These are phyloP conservation scores for Actinernus sp. DNA, from an alignment of 92 coral and sea anemone species.

Conservation along the genomic window DNA sequence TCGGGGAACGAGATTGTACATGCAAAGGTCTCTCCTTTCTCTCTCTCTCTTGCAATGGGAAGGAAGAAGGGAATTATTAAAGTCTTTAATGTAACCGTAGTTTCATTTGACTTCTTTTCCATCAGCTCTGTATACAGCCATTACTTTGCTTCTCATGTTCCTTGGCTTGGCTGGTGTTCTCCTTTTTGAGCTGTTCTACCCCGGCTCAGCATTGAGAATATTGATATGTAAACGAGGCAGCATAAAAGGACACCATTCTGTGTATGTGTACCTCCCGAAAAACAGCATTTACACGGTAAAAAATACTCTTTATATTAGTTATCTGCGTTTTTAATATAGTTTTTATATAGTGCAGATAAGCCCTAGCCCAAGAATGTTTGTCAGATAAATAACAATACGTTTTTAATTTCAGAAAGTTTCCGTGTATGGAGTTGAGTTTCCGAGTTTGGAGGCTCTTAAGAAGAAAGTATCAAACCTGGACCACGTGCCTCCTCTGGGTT, in stretches of 20 bases:
- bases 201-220: conserved; percentile 79
- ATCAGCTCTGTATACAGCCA: conserved; percentile 57
- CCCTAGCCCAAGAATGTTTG: too few relatives aligned
- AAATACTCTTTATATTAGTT: too few relatives aligned
- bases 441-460: neutral
- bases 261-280: conserved; percentile 39
- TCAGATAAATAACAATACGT: too few relatives aligned
- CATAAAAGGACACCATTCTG: conserved; percentile 36
- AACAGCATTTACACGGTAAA: conserved; percentile 32
- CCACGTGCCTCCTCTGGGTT: neutral
- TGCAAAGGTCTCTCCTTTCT: too few relatives aligned
- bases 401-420: conserved; percentile 8
- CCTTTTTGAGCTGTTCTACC: conserved; percentile 71
- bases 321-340: neutral
- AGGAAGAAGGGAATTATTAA: too few relatives aligned
- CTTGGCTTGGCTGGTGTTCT: conserved; percentile 54
- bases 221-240: conserved; percentile 75
- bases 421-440: conserved; percentile 3
- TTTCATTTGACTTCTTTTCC: too few relatives aligned
- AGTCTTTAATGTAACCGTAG: too few relatives aligned
- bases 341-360: neutral
- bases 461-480: neutral
- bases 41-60: too few relatives aligned
- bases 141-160: conserved; percentile 36
- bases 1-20: too few relatives aligned